Percentiles rank a stretch among this genome's conserved stretches.
Evolutionary conservation across 1,140 invertebrate genomes (phyloP).

Genomic region (Hypsibius dujardini): DNA sequence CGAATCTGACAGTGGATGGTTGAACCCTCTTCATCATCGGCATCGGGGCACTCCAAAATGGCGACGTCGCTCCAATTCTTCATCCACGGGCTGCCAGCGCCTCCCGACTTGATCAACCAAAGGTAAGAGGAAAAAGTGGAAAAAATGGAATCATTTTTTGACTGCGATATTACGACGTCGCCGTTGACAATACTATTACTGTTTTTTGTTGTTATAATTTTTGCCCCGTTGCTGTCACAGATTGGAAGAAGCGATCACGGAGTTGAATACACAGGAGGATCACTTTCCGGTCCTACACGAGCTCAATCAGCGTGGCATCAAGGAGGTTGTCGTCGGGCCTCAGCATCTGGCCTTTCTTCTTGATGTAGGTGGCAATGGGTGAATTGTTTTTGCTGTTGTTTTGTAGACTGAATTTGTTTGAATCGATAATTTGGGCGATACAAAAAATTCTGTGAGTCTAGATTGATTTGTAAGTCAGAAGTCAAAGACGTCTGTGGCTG

Average conservation of each 20-base stretch:
- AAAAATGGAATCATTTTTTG: no score
- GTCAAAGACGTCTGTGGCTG: no score
- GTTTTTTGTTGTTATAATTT: no score
- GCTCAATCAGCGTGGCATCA: conserved; percentile 1
- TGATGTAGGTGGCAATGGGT: neutral
- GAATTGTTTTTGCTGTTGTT: neutral
- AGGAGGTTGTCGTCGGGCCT: neutral
- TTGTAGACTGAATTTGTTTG: neutral
- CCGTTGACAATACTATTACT: no score
- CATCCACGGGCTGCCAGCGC: neutral
- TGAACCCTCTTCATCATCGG: no score
- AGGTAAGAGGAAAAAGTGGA: neutral
- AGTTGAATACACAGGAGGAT: neutral
- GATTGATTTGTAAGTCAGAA: neutral
- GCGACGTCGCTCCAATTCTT: neutral
- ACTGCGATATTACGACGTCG: no score
- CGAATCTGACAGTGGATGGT: no score
- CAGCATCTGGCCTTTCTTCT: neutral
- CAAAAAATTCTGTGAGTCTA: neutral
- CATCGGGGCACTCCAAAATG: no score
- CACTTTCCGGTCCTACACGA: neutral
- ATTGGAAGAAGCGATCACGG: neutral
- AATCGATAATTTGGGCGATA: neutral
- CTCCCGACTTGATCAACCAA: neutral
- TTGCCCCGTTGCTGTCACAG: neutral